Evolutionary conservation across 2,888 invertebrate species (phyloP).

Genomic region (Diarsia brunnea): DNA sequence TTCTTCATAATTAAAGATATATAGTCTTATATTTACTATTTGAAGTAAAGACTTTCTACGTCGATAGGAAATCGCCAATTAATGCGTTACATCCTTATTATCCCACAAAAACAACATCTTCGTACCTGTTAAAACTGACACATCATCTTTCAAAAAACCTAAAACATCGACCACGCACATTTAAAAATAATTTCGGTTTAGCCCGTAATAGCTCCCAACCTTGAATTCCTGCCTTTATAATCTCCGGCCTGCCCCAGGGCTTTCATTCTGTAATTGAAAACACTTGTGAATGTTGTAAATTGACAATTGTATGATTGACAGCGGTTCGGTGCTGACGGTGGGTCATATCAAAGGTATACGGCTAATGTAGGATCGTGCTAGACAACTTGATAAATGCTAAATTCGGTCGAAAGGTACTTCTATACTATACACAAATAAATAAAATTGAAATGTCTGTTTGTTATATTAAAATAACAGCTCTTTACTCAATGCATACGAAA

Average conservation of each 20-base stretch:
- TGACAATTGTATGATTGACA: conserved; percentile 64
- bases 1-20: too few relatives aligned
- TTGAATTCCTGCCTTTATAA: conserved; percentile 38
- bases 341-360: conserved; percentile 39
- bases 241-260: conserved; percentile 18
- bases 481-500: conserved; percentile 1
- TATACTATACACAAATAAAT: too few relatives aligned
- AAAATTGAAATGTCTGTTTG: too few relatives aligned
- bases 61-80: too few relatives aligned
- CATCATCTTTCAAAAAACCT: background rate
- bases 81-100: background rate
- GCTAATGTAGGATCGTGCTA: conserved; percentile 46
- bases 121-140: background rate
- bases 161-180: conserved; percentile 7
- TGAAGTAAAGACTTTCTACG: too few relatives aligned
- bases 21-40: too few relatives aligned
- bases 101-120: background rate
- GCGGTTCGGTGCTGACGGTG: conserved; percentile 60
- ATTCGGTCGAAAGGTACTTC: background rate
- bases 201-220: conserved; percentile 26
- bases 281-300: conserved; percentile 56
- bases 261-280: conserved; percentile 55
- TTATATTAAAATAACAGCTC: too few relatives aligned
- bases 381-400: conserved; percentile 33
- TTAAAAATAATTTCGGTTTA: conserved; percentile 28